phyloP scores from a whole-genome alignment of 1,140 invertebrate species.

The Zaprionus nigranus region DNA sequence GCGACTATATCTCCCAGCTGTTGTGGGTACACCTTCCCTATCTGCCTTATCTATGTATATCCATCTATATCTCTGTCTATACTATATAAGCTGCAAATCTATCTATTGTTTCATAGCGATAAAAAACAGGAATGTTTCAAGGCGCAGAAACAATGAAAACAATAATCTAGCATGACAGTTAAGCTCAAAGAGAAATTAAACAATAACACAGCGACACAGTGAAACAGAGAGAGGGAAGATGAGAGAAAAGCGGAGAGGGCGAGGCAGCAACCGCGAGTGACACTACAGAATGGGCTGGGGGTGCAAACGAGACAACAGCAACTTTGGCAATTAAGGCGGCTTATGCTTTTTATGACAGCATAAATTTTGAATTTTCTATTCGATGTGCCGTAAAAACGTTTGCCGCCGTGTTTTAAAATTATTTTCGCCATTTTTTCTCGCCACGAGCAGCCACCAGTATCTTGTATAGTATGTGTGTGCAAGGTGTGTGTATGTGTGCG shows the following conservation, averaged over 20 bases:
- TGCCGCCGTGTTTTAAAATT: slow-evolving; percentile 55
- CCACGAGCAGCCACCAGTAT: slow-evolving; percentile 7
- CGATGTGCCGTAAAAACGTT: slow-evolving; percentile 64
- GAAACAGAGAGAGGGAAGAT: background rate
- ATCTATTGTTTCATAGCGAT: slow-evolving; percentile 66
- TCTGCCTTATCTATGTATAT: background rate
- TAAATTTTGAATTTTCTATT: slow-evolving; percentile 80
- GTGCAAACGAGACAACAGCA: slow-evolving; percentile 16
- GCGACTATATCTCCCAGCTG: background rate
- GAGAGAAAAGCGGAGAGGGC: slow-evolving; percentile 2
- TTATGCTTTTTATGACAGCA: slow-evolving; percentile 82
- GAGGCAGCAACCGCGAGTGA: slow-evolving; percentile 20
- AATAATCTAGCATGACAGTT: slow-evolving; percentile 67
- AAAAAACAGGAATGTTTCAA: slow-evolving; percentile 44
- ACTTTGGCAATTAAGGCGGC: slow-evolving; percentile 81
- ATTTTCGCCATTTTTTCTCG: slow-evolving; percentile 46
- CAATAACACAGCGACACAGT: slow-evolving; percentile 30
- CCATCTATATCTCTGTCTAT: background rate
- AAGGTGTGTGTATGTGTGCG: slow-evolving; percentile 20
- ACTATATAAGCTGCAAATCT: slow-evolving; percentile 31
- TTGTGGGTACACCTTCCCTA: background rate
- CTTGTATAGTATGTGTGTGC: slow-evolving; percentile 7
- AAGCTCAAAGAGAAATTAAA: slow-evolving; percentile 57
- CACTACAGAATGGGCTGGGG: slow-evolving; percentile 21
- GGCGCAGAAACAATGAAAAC: slow-evolving; percentile 13